Base-by-base conservation (phyloP, 2,113 vertebrate genomes). In the Piprites chloris region DNA sequence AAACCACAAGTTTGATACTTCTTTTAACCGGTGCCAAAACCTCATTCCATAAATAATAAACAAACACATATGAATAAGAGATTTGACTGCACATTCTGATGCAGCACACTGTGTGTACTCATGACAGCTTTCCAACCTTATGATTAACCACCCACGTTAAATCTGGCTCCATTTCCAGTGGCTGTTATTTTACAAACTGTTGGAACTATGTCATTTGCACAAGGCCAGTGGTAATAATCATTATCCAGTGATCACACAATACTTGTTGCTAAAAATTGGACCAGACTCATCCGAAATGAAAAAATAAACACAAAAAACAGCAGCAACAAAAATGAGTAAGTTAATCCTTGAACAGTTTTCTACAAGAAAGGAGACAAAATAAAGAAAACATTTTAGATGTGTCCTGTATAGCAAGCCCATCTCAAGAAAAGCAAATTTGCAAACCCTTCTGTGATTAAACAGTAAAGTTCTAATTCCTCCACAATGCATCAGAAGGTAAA, bases 11-110 rank as follows among this genome's bases (percentile, higher is more conserved):
- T 88, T 19, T 49, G 52, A 81, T 92, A n/a, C 42, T 91, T 78
- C 93, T 97, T 95, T 96, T 78, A 97, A 95, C 39, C 28, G 63
- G 56, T 84, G 94, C 95, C 94, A 97, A 90, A 95, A 44, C 89
- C 68, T 92, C 91, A 61, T 78, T 84, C 71, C 87, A 92, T 91
- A 96, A 89, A 93, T 92, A 94, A 94, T 88, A 95, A 96, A 92
- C 83, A 97, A 47, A 95, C 74, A 89, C 75, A 53, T 32, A 86
- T 24, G 81, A 93, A 46, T 85, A 95, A 93, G 79, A 88, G 59
- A 83, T 92, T 61, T 75, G 67, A 74, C 68, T 91, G 55, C 55
- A 82, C n/a, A 47, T 53, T 88, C 63, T 88, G 86, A 86, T 41
- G 68, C 65, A 80, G 52, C 65, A 67, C 59, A 14, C 79, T 88